Evolutionary conservation across 2,797 vertebrate genomes (phyloP).

Genomic region (Crocodylus rhombifer): DNA sequence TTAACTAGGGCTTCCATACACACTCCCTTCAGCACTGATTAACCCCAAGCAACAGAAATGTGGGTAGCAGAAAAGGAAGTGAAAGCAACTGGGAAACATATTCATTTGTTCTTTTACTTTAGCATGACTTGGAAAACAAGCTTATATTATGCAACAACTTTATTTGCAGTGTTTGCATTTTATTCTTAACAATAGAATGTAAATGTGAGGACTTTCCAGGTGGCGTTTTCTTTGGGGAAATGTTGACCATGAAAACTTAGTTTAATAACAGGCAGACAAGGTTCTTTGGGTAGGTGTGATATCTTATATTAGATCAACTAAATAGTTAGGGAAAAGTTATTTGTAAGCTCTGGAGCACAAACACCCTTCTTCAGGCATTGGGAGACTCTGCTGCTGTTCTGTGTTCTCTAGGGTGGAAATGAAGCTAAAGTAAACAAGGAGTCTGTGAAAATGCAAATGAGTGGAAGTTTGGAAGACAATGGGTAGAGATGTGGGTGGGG

Average conservation of each 20-base stretch:
- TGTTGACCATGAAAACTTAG: neutral
- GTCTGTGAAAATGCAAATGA: too few species aligned
- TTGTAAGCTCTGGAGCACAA: too few species aligned
- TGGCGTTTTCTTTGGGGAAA: slow-evolving; percentile 14
- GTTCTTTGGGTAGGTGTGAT: too few species aligned
- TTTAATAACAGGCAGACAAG: too few species aligned
- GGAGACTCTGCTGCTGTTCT: too few species aligned
- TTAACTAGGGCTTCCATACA: slow-evolving; percentile 1
- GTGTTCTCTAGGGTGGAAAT: too few species aligned
- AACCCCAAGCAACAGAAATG: slow-evolving; percentile 47
- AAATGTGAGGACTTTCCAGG: neutral
- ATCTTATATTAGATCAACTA: too few species aligned
- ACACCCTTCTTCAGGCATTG: too few species aligned
- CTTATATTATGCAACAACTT: neutral
- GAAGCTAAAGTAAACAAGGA: too few species aligned
- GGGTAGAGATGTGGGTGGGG: too few species aligned
- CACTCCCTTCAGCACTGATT: slow-evolving; percentile 29
- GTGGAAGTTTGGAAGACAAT: too few species aligned
- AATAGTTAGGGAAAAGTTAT: too few species aligned
- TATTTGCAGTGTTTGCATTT: neutral
- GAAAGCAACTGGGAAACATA: slow-evolving; percentile 38
- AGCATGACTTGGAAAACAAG: slow-evolving; percentile 42
- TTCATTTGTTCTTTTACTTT: slow-evolving; percentile 38
- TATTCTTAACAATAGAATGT: neutral
- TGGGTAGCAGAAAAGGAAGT: slow-evolving; percentile 35